Evolutionary conservation across 2,888 invertebrate genomes (phyloP), one percentile per base, ranked within the genome.

Genomic region (Drosophila differens): DNA sequence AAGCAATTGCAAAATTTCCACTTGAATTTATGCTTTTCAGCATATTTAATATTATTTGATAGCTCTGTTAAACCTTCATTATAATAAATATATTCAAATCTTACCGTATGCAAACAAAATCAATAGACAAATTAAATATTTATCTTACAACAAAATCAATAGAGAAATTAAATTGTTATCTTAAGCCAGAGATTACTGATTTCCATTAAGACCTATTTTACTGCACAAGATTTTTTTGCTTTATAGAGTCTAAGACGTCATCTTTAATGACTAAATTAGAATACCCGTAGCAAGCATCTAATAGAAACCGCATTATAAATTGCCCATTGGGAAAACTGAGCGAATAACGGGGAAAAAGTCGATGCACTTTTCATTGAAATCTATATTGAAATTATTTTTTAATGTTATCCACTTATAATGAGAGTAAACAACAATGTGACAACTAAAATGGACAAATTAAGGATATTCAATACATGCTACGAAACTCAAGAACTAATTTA

Each of bases 271-370:
- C 22, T 16, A 16, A 22, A 4, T 47, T 25, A 9, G 25, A 47
- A 16, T 47, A 47, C 9, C 16, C 47, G 0, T 9, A 25, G 25
- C 7, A 7, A 25, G 0, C 25, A 39, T 22, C 41, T 52, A 37
- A 52, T n/a, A 68, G 39, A 68, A 68, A 39, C 30, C 28, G 47
- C 9, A 47, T 7, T 47, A 16, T 7, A 25, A 47, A 68, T 68
- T 25, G n/a, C 32, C 37, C 16, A 14, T 2, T 32, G 53, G 32
- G 14, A n/a, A 32, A n/a, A 16, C 47, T 19, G 52, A 35, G 35
- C 14, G 19, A 16, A 39, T 22, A 41, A 14, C 32, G 22, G 0
- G n/a, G 10, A 41, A 30, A 16, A 41, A 12, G n/a, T 35, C 4
- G 6, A 28, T 4, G 14, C 2, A 12, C 28, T n/a, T 55, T 39